Base-by-base conservation (phyloP, 2,888 invertebrate species). In the Spicauda simplicius region DNA sequence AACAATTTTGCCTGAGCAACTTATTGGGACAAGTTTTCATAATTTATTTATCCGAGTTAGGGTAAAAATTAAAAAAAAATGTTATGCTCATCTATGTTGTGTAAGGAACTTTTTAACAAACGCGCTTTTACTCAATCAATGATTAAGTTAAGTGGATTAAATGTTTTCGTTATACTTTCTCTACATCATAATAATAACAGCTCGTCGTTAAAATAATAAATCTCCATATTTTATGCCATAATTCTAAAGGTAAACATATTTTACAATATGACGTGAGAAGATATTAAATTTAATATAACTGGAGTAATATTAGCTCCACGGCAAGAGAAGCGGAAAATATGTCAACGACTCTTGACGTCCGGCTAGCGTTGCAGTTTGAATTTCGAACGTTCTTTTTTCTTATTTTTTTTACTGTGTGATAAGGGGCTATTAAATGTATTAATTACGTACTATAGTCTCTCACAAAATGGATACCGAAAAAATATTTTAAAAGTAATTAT, bases 311-410 rank as follows among this genome's bases (percentile, higher is more conserved):
- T 53, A 53, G 53, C 33, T 33, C 10, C n/a, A 53, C 20, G 18
- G n/a, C 33, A 33, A 3, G 25, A 41, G 3, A 62, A 45, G 55
- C 30, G 53, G 61, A 33, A 54, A 62, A 41, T 45, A n/a, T 62
- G 62, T 55, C 62, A 62, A 62, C 45, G 54, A 45, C 62, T 55
- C 54, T 63, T 19, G 55, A 63, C 20, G 25, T 25, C 37, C 45
- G 18, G 19, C 37, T 5, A 37, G 18, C 45, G 54, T 45, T 55
- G 55, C 54, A 45, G 37, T 55, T 63, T 55, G 45, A 54, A 63
- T 55, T 63, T 16, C 20, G 20, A 63, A 55, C 55, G n/a, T 16
- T 45, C 41, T 52, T 19, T 62, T 62, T 41, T 19, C 18, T 18
- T 19, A 7, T 14, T 10, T 58, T 58, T 48, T 11, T 60, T 50